Evolutionary conservation across 37 sponge, comb jelly and placozoan species (phyloP).

Genomic region (Cladorhizidae sp.): DNA sequence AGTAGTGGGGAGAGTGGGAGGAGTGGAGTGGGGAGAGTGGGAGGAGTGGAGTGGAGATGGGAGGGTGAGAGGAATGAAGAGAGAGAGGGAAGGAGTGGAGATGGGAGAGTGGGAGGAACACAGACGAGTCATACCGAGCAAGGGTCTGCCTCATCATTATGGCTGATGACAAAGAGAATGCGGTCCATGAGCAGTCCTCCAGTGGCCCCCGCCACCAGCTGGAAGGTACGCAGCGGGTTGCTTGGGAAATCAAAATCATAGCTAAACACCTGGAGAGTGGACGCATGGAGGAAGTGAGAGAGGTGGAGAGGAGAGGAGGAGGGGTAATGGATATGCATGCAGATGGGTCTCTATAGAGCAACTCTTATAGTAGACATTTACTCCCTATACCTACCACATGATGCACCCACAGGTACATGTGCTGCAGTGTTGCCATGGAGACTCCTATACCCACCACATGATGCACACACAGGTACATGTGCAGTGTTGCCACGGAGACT

Average conservation of each 20-base stretch:
- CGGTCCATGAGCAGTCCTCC: conserved; percentile 50
- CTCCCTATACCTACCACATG: too few species aligned
- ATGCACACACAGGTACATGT: too few species aligned
- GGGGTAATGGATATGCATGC: too few species aligned
- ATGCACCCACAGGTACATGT: too few species aligned
- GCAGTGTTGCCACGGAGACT: too few species aligned
- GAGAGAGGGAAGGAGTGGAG: not conserved
- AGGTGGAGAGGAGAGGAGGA: not conserved
- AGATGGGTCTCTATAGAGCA: too few species aligned
- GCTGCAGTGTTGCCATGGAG: too few species aligned
- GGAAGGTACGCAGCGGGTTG: conserved; percentile 26
- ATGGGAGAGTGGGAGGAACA: too few species aligned
- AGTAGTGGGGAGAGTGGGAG: not conserved
- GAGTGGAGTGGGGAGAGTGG: not conserved
- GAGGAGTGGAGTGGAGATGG: not conserved
- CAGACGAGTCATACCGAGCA: conserved; percentile 2
- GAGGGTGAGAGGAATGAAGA: not conserved
- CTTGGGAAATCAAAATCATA: conserved; percentile 45
- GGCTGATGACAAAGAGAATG: conserved; percentile 60
- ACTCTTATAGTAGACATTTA: too few species aligned
- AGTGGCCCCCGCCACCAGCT: conserved; percentile 45
- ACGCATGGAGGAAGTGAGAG: too few species aligned
- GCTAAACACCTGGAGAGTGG: conserved; percentile 45
- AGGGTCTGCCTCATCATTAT: conserved; percentile 47
- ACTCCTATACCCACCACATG: too few species aligned